Base-by-base conservation (phyloP, 2,113 vertebrate genomes). In the Corydoras sp. region DNA sequence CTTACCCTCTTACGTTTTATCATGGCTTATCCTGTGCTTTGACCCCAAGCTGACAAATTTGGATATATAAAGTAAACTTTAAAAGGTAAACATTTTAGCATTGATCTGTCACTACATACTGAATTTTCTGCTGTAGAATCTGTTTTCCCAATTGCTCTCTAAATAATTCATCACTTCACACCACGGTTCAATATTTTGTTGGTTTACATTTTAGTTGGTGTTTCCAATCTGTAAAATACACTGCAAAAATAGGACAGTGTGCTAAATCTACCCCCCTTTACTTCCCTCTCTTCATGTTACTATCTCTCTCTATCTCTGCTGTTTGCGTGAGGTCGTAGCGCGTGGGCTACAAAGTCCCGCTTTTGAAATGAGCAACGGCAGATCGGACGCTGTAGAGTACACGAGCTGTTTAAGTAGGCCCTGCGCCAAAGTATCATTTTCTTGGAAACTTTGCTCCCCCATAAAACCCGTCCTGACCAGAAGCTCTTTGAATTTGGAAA, bases 401-500 rank as follows among this genome's bases (percentile, higher is more conserved):
- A 53, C 65, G 64, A 69, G 67, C 72, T 69, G 69, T 80, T 80
- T 75, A 59, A 69, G 32, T 69, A 60, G 75, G 77, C 68, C 64
- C 59, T 4, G 69, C 30, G 76, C 77, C 74, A 80, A 48, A 56
- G 29, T 30, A 62, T 59, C 15, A 51, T 62, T 76, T 75, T 81
- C 58, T 79, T 79, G 69, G 72, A 77, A 77, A 77, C 29, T 65
- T 48, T 64, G 55, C 35, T 66, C 51, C 68, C 13, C 56, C 62
- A 24, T 68, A 53, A 56, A 59, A 73, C 15, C 65, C 9, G 11
- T 72, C 58, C 49, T 76, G 67, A 67, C 73, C 79, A 73, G 69
- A 77, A 77, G 68, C 72, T 69, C 14, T 68, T 54, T 29, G 51
- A 58, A 65, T 76, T 76, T 50, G 56, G 79, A 83, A 83, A 81